Conservation (phyloP, 1,140 invertebrate species). For the Patella vulgata region DNA sequence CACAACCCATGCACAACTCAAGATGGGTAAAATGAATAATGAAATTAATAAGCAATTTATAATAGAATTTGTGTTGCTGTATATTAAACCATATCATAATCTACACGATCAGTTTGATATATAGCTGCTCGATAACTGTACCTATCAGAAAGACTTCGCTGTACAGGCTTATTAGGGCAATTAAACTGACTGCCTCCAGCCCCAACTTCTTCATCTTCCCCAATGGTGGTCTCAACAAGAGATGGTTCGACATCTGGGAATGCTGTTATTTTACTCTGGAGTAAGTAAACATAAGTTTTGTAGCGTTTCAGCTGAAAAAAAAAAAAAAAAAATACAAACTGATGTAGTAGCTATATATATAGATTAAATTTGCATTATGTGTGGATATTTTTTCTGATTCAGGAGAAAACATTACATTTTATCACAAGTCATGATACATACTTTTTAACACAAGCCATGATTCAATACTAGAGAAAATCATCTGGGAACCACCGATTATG, state of each 20-base stretch:
- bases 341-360: no score
- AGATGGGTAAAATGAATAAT: no score
- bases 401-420: no score
- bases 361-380: no score
- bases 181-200: conserved; percentile 1
- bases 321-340: conserved; percentile 11
- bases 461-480: no score
- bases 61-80: background rate
- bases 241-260: conserved; percentile 74
- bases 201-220: conserved; percentile 77
- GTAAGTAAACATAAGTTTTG: conserved; percentile 83
- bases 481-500: no score
- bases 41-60: no score
- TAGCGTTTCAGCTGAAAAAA: conserved; percentile 82
- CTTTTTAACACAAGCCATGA: no score
- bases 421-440: no score
- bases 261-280: conserved; percentile 78
- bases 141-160: conserved; percentile 76
- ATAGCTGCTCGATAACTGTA: conserved; percentile 78
- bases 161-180: conserved; percentile 56
- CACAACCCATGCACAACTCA: no score
- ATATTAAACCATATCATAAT: conserved; percentile 50
- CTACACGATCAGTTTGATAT: conserved; percentile 54
- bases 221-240: conserved; percentile 77
- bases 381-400: no score